Base-by-base conservation (phyloP, 2,113 vertebrate genomes). In the Papio anubis region DNA sequence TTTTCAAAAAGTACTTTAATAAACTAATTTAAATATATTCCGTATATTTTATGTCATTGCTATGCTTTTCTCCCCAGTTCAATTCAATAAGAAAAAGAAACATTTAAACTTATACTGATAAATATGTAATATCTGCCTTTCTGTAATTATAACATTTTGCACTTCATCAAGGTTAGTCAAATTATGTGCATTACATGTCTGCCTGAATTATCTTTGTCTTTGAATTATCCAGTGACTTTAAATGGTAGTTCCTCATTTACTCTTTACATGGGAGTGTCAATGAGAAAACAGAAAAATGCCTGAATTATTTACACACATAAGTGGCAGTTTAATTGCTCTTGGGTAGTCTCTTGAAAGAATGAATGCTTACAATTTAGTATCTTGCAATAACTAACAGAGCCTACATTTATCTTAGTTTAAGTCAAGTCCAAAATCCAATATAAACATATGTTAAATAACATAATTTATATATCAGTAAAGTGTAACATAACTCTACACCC, bases 31-130 rank as follows among this genome's bases (percentile, higher is more conserved):
- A 80, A 84, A 48, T 73, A 73, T 61, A 83, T 83, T 76, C 25
- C 75, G 30, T 25, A 66, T 78, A 70, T 17, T 94, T 25, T 97
- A 55, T 90, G 48, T 89, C 97, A 97, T 96, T 98, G 57, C 72
- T 97, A 83, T 79, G 13, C 57, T 59, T 98, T 98, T 98, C 90
- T 14, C 3, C 10, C 4, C 32, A 59, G 27, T 12, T 68, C 23
- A 90, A 92, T 85, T 87, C n/a, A 86, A 50, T n/a, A 64, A 40
- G 23, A 30, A 76, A 88, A 95, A 82, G 30, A 66, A 40, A 93
- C 9, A 95, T 89, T 84, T 52, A 97, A 98, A 96, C 27, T 8
- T 43, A 96, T 43, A 93, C 12, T 76, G 68, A 96, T 96, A 59
- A 92, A 48, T 90, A 40, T 78, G 18, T 75, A 90, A 43, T 88